Evolutionary conservation across 2,113 vertebrate genomes (phyloP).

Genomic region (Arothron firmamentum): DNA sequence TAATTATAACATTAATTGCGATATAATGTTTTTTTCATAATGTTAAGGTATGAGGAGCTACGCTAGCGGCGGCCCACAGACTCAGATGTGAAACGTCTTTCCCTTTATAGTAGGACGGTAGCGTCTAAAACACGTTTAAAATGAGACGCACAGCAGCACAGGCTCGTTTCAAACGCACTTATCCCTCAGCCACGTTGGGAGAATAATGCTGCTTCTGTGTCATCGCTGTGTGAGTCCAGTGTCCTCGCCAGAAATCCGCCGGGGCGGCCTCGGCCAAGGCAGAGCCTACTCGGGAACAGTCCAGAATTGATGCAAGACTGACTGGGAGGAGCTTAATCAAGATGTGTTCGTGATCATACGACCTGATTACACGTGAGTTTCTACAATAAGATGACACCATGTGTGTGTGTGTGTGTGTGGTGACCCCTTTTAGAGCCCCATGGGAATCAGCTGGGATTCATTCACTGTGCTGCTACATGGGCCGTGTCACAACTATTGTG

Average conservation of each 20-base stretch:
- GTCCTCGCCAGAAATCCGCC: slow-evolving; percentile 62
- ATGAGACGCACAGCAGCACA: slow-evolving; percentile 5
- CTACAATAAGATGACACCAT: slow-evolving; percentile 44
- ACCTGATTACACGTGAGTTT: slow-evolving; percentile 42
- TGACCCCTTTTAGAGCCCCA: slow-evolving; percentile 57
- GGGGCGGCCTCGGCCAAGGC: slow-evolving; percentile 51
- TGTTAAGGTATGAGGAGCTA: not conserved
- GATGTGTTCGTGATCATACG: slow-evolving; percentile 32
- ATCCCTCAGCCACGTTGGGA: slow-evolving; percentile 50
- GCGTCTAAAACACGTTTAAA: slow-evolving; percentile 5
- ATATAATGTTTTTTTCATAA: no score
- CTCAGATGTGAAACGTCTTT: not conserved
- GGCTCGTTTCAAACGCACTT: slow-evolving; percentile 35
- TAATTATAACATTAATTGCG: slow-evolving; percentile 1
- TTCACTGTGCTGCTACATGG: slow-evolving; percentile 61
- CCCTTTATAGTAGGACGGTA: not conserved
- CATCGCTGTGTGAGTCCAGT: slow-evolving; percentile 51
- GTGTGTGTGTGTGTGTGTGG: slow-evolving; percentile 6
- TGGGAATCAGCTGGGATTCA: slow-evolving; percentile 70
- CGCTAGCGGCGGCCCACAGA: not conserved
- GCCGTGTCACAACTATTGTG: slow-evolving; percentile 52
- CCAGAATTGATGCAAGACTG: slow-evolving; percentile 43
- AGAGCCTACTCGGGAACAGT: slow-evolving; percentile 19
- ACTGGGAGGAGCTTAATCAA: slow-evolving; percentile 47
- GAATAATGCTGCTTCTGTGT: slow-evolving; percentile 62